Base-by-base conservation (phyloP, 1,140 invertebrate genomes). In the Sitodiplosis mosellana region DNA sequence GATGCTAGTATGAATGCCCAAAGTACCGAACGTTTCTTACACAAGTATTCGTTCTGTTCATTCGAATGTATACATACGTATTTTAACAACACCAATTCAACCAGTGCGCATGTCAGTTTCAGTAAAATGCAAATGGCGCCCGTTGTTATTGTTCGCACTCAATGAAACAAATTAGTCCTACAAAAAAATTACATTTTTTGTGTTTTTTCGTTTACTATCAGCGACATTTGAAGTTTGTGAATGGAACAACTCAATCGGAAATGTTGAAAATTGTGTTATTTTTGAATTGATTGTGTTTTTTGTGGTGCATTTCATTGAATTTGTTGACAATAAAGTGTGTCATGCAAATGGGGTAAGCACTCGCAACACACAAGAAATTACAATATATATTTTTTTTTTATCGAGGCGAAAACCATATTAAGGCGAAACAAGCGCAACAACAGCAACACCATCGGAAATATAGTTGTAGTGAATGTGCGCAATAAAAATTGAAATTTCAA, bases 101-200 rank as follows among this genome's bases (percentile, higher is more conserved):
- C 15, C 36, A 38, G 36, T 38, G 41, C 41, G 41, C 41, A 43
- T 43, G 41, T 43, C 41, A 43, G 18, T 43, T 43, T 18, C 27
- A 27, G 38, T 8, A 40, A 47, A 47, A 37, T 47, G 46, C 33
- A 47, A 47, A 47, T 47, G 46, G 46, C 46, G 46, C 27, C 36
- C 36, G 36, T 47, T 47, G 46, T 47, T 47, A 47, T 47, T 47
- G 46, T 47, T 40, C 46, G 36, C 33, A 22, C 33, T 20, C 12
- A 20, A 20, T 40, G 12, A 40, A 47, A 47, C 46, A 33, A 33
- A 40, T 33, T 37, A 37, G 22, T 33, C 22, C 18, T 18, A 34
- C 8, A 40, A 40, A 40, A 15, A 15, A 19, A 40, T 6, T 19
- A 3, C 18, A 15, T 40, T 40, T 46, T 46, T 33, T 33, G 21